Base-by-base conservation (phyloP, 2,888 invertebrate genomes). In the Dyspetes luteomarginatus region DNA sequence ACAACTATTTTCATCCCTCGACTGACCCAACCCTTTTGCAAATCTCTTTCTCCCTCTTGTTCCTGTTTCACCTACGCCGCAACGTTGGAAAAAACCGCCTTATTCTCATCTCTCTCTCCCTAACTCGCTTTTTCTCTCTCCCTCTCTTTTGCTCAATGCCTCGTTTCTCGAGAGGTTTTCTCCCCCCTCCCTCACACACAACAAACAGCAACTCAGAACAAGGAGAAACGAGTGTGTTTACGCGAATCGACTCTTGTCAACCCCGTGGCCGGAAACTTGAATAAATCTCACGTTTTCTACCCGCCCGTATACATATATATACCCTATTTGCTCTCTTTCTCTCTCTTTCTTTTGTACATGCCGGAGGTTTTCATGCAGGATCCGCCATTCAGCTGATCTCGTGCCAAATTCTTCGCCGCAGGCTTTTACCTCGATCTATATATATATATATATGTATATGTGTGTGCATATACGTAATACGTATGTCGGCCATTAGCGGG, bases 181-280 rank as follows among this genome's bases (percentile, higher is more conserved):
- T 19, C 58, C n/a, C n/a, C 36, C 5, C 36, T 36, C 62, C 62
- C 67, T 74, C 43, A 78, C 73, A 69, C 85, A 78, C 87, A 82
- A 89, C 88, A 87, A 89, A 90, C 90, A 88, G 87, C 88, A 88
- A 87, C 89, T 87, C 88, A 86, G 88, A 89, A 91, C 90, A 91
- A 89, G 90, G 89, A 90, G 90, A 87, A 90, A 91, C 90, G 91
- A 91, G 89, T 90, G 88, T 91, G 91, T 91, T 91, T 92, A 92
- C 91, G 91, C 90, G 91, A 89, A 87, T 89, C 88, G 89, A 91
- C 91, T 91, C 91, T 91, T 91, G 91, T 91, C 91, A 90, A 90
- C 88, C 89, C 85, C 78, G 89, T 89, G 87, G 89, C 87, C 88
- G 88, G 88, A 86, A 89, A 91, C 91, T 91, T 89, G 86, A 90